These are phyloP conservation scores for Mus pahari DNA, from an alignment of 2,113 vertebrate species.

Conservation along the genomic window DNA sequence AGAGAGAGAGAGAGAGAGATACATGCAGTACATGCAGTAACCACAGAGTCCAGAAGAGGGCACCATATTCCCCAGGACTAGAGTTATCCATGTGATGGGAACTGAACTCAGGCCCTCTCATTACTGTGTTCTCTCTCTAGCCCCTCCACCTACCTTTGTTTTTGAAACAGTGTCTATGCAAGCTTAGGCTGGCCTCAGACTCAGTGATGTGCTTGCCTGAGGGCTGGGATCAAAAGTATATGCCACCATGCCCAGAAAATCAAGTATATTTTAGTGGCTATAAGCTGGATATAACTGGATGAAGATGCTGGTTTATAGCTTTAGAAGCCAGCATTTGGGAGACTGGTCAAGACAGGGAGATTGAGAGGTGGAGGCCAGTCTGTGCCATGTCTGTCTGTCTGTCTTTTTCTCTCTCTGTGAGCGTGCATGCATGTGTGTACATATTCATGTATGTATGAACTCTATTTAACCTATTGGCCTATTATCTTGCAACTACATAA, in stretches of 20 bases:
- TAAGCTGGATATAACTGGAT: slow-evolving; percentile 39
- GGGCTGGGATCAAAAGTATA: neutral
- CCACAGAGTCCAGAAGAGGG: neutral
- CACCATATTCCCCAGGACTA: neutral
- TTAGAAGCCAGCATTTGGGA: neutral
- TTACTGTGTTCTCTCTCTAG: neutral
- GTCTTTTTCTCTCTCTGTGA: neutral
- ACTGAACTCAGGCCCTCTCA: neutral
- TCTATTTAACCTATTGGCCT: neutral
- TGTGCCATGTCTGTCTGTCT: too few species aligned
- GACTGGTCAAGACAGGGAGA: neutral
- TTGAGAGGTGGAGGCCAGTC: neutral
- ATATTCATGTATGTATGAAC: too few species aligned
- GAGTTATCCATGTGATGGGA: neutral
- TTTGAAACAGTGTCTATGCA: neutral
- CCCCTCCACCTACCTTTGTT: neutral
- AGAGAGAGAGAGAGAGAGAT: too few species aligned
- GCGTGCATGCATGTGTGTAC: neutral
- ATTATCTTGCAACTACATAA: neutral
- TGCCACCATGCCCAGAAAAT: neutral
- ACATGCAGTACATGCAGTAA: neutral
- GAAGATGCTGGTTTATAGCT: neutral
- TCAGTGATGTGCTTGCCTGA: neutral
- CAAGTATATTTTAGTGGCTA: slow-evolving; percentile 52
- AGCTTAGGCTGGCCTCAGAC: neutral